Base-by-base conservation (phyloP, 2,888 invertebrate species). In the Aphodius sticticus region DNA sequence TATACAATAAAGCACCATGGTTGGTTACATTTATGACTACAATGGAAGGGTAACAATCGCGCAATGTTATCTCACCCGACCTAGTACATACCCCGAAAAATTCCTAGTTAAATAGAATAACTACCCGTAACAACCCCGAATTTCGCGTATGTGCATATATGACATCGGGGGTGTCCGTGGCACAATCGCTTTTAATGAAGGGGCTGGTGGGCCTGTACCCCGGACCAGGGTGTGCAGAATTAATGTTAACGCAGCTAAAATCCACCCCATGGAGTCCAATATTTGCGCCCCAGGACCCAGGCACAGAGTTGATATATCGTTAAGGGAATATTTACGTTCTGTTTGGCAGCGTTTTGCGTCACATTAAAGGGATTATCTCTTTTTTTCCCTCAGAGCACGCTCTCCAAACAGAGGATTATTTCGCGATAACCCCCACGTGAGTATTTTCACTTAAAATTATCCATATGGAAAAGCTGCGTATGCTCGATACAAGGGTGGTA, bases 301-400 rank as follows among this genome's bases (percentile, higher is more conserved):
- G 12, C 16, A 16, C 15, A 70, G 71, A 16, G 71, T 71, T 71
- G 71, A 71, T 74, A 53, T 53, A 74, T 36, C 74, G 74, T 36
- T 74, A 7, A 35, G 74, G 71, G 74, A 35, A 74, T 36, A 36
- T 35, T 74, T 74, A 36, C 36, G 74, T 36, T 74, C 35, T 74
- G 74, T 74, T 74, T 74, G 74, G 16, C 35, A 35, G 74, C 35
- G 36, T 36, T 37, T 74, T 53, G 12, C 53, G 74, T 36, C 74
- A 74, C 74, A 74, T 74, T 74, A 74, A 74, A 74, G 37, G 36
- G 74, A 74, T 74, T 74, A 74, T 37, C 36, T 35, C 9, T 71
- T 26, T 74, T 74, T 74, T 74, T 74, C n/a, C 53, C 12, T 7
- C 53, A 5, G 12, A 53, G 53, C 53, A 53, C 53, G 53, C 53